These are phyloP conservation scores for Cacajao melanocephalus DNA, from an alignment of 2,797 vertebrate genomes.

Conservation along the genomic window DNA sequence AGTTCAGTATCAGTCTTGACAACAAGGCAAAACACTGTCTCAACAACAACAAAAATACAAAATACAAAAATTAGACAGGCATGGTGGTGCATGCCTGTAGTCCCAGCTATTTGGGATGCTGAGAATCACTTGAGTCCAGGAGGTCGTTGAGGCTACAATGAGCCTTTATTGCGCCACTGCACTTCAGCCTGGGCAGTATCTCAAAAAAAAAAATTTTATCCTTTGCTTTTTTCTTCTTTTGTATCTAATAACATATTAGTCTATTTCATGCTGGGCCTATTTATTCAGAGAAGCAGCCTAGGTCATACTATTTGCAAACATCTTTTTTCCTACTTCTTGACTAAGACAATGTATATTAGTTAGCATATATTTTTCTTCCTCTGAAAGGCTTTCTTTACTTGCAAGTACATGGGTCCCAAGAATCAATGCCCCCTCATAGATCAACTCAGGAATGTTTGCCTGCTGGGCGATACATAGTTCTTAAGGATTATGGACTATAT, in stretches of 20 bases:
- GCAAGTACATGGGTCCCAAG: not conserved
- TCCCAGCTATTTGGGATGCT: too few species aligned
- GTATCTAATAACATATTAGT: not conserved
- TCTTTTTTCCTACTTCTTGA: not conserved
- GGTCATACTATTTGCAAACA: not conserved
- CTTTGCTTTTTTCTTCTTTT: not conserved
- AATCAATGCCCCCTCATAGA: not conserved
- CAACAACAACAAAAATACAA: too few species aligned
- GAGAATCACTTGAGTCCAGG: too few species aligned
- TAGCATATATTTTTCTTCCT: not conserved
- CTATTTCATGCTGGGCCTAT: not conserved
- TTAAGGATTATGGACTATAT: not conserved
- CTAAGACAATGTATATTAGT: not conserved
- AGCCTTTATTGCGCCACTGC: too few species aligned
- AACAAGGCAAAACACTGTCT: too few species aligned
- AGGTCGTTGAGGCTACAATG: too few species aligned
- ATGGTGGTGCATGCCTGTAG: too few species aligned
- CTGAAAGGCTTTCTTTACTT: not conserved
- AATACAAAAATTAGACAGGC: too few species aligned
- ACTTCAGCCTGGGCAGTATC: too few species aligned
- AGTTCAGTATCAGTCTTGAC: too few species aligned
- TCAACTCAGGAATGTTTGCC: not conserved
- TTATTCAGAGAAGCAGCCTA: not conserved
- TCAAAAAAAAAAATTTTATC: too few species aligned
- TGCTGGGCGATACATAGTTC: not conserved